Evolutionary conservation across 2,888 invertebrate genomes (phyloP).

Genomic region (Embidobia sp.): DNA sequence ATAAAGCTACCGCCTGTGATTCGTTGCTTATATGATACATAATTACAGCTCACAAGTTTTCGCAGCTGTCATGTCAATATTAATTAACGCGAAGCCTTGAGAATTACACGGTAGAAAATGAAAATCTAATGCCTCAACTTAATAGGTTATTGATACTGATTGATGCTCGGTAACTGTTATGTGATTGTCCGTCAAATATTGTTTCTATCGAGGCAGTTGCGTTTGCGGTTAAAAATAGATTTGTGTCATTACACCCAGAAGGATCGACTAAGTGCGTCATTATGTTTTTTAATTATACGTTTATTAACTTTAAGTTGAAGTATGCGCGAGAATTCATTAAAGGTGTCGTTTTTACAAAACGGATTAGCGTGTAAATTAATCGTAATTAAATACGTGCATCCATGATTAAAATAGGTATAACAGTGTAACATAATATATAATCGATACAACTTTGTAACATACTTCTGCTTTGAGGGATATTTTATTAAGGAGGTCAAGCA

Average conservation of each 20-base stretch:
- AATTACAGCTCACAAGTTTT: constrained; percentile 33
- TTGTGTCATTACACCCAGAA: constrained; percentile 24
- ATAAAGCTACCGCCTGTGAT: constrained; percentile 36
- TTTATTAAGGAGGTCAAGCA: too few species aligned
- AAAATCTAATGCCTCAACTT: constrained; percentile 56
- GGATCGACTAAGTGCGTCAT: constrained; percentile 31
- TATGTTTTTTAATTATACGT: constrained; percentile 37
- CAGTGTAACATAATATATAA: too few species aligned
- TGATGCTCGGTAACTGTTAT: constrained; percentile 46
- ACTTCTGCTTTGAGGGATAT: too few species aligned
- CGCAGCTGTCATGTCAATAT: constrained; percentile 54
- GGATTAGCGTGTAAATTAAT: constrained; percentile 26
- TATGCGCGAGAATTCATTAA: constrained; percentile 31
- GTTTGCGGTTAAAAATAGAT: constrained; percentile 42
- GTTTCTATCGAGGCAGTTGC: constrained; percentile 18
- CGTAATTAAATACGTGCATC: constrained; percentile 20
- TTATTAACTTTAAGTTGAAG: constrained; percentile 31
- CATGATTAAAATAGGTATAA: not conserved
- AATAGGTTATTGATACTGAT: constrained; percentile 58
- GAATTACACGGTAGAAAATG: constrained; percentile 55
- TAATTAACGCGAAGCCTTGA: constrained; percentile 41
- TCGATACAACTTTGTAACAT: too few species aligned
- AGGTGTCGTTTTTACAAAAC: constrained; percentile 13
- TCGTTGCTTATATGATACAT: constrained; percentile 26
- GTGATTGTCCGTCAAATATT: constrained; percentile 25